These are phyloP conservation scores for Patella pellucida DNA, from an alignment of 2,888 invertebrate genomes.

Conservation along the genomic window DNA sequence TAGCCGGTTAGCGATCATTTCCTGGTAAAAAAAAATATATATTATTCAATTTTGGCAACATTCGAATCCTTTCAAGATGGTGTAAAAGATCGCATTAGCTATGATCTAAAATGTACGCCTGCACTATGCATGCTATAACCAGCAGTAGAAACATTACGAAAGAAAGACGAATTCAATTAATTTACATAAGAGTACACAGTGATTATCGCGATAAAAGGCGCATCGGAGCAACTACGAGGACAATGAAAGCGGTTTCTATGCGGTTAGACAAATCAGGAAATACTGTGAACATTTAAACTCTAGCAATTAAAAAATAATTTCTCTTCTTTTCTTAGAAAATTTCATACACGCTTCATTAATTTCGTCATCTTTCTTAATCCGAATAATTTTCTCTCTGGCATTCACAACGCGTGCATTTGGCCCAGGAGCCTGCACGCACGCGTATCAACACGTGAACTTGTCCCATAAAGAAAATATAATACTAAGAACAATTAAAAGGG, in stretches of 20 bases:
- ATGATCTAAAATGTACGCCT: too few species aligned
- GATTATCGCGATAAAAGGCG: background rate
- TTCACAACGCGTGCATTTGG: background rate
- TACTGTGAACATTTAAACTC: background rate
- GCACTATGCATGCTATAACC: too few species aligned
- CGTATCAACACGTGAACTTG: background rate
- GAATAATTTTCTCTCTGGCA: background rate
- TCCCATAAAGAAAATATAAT: background rate
- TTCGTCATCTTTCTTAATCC: slow-evolving; percentile 9
- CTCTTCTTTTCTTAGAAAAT: background rate
- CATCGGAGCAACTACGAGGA: background rate
- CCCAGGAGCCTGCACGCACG: background rate
- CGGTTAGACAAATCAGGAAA: background rate
- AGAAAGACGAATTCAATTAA: too few species aligned
- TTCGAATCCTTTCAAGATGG: background rate
- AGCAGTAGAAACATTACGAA: too few species aligned
- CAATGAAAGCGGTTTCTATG: background rate
- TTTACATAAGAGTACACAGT: too few species aligned
- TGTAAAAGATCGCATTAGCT: too few species aligned
- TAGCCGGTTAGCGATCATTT: too few species aligned
- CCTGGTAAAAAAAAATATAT: too few species aligned
- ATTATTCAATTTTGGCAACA: background rate
- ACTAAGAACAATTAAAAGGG: slow-evolving; percentile 9
- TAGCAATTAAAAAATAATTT: slow-evolving; percentile 7
- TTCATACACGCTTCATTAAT: slow-evolving; percentile 4